These are phyloP conservation scores for Apeltes quadracus DNA, from an alignment of 2,113 vertebrate species.

Conservation along the genomic window DNA sequence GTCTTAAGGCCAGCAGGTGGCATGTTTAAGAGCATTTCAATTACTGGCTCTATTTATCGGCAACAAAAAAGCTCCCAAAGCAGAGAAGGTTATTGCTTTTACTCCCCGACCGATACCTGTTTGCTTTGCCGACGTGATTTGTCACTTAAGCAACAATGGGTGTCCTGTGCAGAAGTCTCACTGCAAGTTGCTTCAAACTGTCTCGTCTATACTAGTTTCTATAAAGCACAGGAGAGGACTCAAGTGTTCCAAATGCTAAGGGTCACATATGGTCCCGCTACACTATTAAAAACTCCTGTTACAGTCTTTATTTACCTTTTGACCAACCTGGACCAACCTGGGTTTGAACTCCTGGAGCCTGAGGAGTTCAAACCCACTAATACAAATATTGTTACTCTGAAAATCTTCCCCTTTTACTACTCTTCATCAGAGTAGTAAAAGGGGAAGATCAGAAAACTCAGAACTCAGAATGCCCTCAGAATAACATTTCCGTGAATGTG, in stretches of 20 bases:
- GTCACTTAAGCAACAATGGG: slow-evolving; percentile 9
- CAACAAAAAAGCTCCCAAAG: not conserved
- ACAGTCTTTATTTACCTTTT: slow-evolving; percentile 1
- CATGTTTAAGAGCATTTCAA: slow-evolving; percentile 14
- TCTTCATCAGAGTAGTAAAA: not conserved
- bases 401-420: not conserved
- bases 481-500: not conserved
- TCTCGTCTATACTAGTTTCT: not conserved
- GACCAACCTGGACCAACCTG: too few relatives aligned
- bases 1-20: not conserved
- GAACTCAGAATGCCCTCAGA: not conserved
- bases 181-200: not conserved
- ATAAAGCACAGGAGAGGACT: not conserved
- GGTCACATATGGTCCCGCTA: not conserved
- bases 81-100: slow-evolving; percentile 9
- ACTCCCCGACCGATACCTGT: not conserved
- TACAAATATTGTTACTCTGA: not conserved
- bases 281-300: not conserved
- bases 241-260: not conserved
- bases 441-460: too few relatives aligned
- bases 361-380: not conserved
- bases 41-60: slow-evolving; percentile 4
- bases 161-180: not conserved
- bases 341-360: too few relatives aligned
- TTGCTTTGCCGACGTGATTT: slow-evolving; percentile 9